Evolutionary conservation across 1,140 invertebrate genomes (phyloP), one percentile per base, ranked within the genome.

Genomic region (Bombus waltoni): DNA sequence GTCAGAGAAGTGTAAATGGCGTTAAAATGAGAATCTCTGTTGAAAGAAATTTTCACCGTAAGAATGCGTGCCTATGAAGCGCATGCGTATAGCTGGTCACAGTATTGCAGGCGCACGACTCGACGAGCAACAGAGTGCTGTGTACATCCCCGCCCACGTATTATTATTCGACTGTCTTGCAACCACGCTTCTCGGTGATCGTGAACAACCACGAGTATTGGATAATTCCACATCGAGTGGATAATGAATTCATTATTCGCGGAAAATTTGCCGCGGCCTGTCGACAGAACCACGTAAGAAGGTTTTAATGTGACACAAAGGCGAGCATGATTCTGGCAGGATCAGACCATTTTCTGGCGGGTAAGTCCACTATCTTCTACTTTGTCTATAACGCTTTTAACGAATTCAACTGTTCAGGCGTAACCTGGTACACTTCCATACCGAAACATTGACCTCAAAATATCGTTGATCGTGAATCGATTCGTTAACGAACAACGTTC

Each of bases 321-420:
- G 88, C 93, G 93, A 94, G 93, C 89, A 95, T 95, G 94, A 94
- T 94, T 95, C 93, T 95, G 87, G 94, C 94, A 94, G 94, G 95
- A 94, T 94, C 94, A 93, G 93, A 95, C 95, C 94, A 95, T 94
- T 95, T 94, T 90, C 92, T 95, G 82, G 93, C 94, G 94, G 95
- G 94, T 95, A 95, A 95, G 94, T 95, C 94, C 94, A 95, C 94
- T 94, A 89, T 89, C 82, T 72, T 57, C 66, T 73, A 79, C 44
- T 38, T 47, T 22, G 18, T 68, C 28, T 15, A 53, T 15, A 44
- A 79, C 40, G 11, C 18, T 35, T 35, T 72, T 28, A 32, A 62
- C 32, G 11, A 76, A 32, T 53, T 47, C 28, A 44, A 2, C 22
- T 40, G 38, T 76, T 9, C 32, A 28, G 47, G 53, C 1, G n/a